Evolutionary conservation across 2,113 vertebrate genomes (phyloP).

Genomic region (Rhombomys opimus): DNA sequence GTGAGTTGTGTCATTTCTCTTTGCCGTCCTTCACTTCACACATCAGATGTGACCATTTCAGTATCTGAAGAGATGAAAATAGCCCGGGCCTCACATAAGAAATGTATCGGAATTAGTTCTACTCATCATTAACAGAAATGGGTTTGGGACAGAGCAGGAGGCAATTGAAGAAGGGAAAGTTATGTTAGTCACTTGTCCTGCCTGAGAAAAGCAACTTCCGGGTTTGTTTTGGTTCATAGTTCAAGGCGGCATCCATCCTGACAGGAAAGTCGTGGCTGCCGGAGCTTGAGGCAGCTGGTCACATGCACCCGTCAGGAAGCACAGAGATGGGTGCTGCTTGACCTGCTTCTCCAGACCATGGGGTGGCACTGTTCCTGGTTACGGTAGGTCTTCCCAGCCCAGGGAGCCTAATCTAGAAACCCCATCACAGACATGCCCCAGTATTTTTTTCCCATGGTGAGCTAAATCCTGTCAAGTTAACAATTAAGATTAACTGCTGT

Average conservation of each 20-base stretch:
- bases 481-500: too few relatives aligned
- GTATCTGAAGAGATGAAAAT: constrained; percentile 52
- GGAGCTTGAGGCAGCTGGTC: not conserved
- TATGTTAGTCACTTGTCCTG: not conserved
- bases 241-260: not conserved
- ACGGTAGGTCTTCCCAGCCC: not conserved
- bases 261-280: not conserved
- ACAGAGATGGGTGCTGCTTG: not conserved
- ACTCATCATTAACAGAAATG: not conserved
- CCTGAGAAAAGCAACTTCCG: too few relatives aligned
- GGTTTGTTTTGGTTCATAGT: not conserved
- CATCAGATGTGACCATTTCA: constrained; percentile 35
- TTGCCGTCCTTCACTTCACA: not conserved
- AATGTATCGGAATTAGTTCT: constrained; percentile 25
- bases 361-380: not conserved
- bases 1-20: constrained; percentile 19
- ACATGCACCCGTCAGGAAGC: not conserved
- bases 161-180: not conserved
- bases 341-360: not conserved
- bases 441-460: not conserved
- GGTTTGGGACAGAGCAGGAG: not conserved
- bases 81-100: not conserved
- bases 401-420: not conserved
- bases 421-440: not conserved
- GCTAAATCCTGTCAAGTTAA: not conserved